A percentile compares a stretch with the other conserved stretches of the same genome.
These are phyloP conservation scores for Drosophila chauvacae DNA, from an alignment of 1,140 invertebrate species.

Conservation along the genomic window DNA sequence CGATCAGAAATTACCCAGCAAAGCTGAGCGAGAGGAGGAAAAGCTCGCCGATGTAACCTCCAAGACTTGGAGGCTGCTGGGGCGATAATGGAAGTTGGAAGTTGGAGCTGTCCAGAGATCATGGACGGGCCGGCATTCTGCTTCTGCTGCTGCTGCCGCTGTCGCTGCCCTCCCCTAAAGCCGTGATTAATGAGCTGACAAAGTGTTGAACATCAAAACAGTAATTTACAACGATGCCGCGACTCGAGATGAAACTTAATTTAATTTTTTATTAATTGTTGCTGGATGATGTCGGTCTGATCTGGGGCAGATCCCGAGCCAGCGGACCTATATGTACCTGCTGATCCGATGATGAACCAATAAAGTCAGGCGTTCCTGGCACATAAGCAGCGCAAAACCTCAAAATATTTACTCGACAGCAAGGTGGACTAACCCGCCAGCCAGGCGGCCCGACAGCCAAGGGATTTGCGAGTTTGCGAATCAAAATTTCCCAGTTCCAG, in stretches of 20 bases:
- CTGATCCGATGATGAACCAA: constrained; percentile 60
- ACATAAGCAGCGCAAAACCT: constrained; percentile 81
- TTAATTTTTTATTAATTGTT: constrained; percentile 71
- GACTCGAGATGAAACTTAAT: constrained; percentile 57
- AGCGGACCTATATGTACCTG: constrained; percentile 46
- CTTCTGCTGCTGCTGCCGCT: neutral
- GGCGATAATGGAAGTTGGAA: constrained; percentile 29
- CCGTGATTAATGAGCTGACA: constrained; percentile 77
- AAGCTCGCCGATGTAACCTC: constrained; percentile 34
- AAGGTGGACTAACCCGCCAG: constrained; percentile 53
- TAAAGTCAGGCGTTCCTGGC: constrained; percentile 60
- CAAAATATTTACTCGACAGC: constrained; percentile 73
- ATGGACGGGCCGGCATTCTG: constrained; percentile 35
- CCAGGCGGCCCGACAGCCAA: constrained; percentile 18
- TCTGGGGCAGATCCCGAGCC: constrained; percentile 29
- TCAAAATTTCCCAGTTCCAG: constrained; percentile 58
- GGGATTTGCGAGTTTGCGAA: constrained; percentile 62
- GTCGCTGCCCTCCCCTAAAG: constrained; percentile 22
- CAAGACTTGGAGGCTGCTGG: constrained; percentile 3
- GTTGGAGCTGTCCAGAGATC: constrained; percentile 31
- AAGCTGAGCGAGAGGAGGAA: constrained; percentile 38
- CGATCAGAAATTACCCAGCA: constrained; percentile 69
- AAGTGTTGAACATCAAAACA: constrained; percentile 77
- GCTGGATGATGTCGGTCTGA: constrained; percentile 12
- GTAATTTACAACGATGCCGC: constrained; percentile 66